Evolutionary conservation across 1,140 invertebrate species (phyloP).

Genomic region (Diachasma alloeum): DNA sequence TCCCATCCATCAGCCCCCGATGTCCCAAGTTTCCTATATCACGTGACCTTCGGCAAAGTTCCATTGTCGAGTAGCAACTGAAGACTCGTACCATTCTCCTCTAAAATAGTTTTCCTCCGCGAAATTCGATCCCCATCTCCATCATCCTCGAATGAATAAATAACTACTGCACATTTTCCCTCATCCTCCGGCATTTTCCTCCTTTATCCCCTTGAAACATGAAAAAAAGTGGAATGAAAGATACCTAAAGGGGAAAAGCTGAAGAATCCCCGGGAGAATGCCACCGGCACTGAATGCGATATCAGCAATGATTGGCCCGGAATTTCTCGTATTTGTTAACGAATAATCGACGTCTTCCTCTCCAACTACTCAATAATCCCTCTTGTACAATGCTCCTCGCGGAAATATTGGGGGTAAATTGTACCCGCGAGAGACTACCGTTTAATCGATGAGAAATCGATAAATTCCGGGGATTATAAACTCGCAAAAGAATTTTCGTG

Average conservation of each 20-base stretch:
- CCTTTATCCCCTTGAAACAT: background rate
- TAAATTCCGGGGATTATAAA: background rate
- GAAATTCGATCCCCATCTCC: background rate
- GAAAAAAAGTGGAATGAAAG: background rate
- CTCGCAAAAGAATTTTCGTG: background rate
- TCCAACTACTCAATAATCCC: background rate
- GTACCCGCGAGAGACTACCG: background rate
- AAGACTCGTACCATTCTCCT: background rate
- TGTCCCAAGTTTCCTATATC: no score
- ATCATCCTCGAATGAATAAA: background rate
- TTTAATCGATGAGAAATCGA: background rate
- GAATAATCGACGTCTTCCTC: background rate
- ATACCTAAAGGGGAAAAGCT: background rate
- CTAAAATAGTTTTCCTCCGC: background rate
- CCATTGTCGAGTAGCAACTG: no score
- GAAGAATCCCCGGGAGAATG: background rate
- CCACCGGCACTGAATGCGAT: background rate
- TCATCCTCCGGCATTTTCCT: background rate
- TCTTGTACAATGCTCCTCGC: no score
- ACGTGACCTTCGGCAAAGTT: no score
- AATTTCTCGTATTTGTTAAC: background rate
- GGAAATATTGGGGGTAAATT: no score
- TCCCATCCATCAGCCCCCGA: no score
- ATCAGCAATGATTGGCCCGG: background rate
- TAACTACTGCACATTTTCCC: background rate